Base-by-base conservation (phyloP, 1,140 invertebrate genomes). In the Chelonus insularis region DNA sequence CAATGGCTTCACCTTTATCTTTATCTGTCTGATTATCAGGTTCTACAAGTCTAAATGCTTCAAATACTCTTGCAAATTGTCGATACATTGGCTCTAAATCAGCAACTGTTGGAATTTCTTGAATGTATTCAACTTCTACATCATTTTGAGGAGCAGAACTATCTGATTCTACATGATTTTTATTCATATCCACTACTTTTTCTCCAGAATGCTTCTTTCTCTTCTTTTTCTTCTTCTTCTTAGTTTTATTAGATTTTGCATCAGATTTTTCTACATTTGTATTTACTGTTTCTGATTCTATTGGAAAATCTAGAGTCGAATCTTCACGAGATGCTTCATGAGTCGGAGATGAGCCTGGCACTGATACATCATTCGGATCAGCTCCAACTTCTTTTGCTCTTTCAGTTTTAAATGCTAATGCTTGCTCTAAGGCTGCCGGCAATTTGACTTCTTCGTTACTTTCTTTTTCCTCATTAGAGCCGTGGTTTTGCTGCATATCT, bases 391-490 rank as follows among this genome's bases (percentile, higher is more conserved):
- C 89, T 66, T 91, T 88, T 9, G 89, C 92, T 68, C 93, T 83
- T 64, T 92, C 90, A 71, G 89, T 89, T 78, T 95, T 95, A 43
- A 94, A 89, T 14, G 93, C 93, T 1, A 96, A 77, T 16, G 92
- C 91, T 74, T 95, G 91, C 78, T 96, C 94, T 34, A 96, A 77
- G 12, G 91, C 93, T 70, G 92, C 89, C 6, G 93, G 93, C n/a
- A 96, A 75, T 61, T 76, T 75, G 1, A 75, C 55, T 3, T 64
- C 51, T 4, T 63, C 65, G 5, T 29, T 3, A 73, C 70, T 2
- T 8, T 7, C 8, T 70, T 70, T 18, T 54, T 67, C 65, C 21
- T 73, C 68, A 0, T 51, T 36, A 12, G 43, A n/a, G 0, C 7
- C 9, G 47, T 60, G 60, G 12, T 64, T 65, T 61, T 66, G 64